phyloP scores from a whole-genome alignment of 35 echinoderm and acorn worm species.

The Diadema setosum region DNA sequence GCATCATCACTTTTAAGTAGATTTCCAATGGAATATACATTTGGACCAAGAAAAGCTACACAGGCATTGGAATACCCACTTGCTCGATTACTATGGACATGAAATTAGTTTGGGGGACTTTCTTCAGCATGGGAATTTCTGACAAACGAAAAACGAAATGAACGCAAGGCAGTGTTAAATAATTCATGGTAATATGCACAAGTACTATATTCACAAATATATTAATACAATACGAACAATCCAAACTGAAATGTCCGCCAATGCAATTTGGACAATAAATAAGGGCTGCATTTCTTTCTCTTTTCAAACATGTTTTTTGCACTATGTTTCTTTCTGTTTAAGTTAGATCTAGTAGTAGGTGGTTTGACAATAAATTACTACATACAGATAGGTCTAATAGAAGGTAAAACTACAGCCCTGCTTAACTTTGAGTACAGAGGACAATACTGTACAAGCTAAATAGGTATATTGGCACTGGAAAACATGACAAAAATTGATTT shows the following conservation, averaged over 20 bases:
- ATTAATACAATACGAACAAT: background rate
- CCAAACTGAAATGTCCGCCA: background rate
- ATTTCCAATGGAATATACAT: conserved; percentile 7
- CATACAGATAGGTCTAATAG: background rate
- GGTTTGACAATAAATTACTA: conserved; percentile 34
- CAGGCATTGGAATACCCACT: too few relatives aligned
- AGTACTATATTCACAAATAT: conserved; percentile 36
- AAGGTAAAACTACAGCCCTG: conserved; percentile 29
- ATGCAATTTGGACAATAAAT: conserved; percentile 16
- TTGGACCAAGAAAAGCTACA: too few relatives aligned
- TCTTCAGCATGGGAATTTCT: too few relatives aligned
- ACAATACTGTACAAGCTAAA: conserved; percentile 6
- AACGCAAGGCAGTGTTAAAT: conserved; percentile 21
- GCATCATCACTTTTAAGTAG: background rate
- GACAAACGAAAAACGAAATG: background rate
- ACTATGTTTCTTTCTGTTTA: background rate
- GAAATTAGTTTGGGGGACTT: too few relatives aligned
- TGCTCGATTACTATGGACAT: too few relatives aligned
- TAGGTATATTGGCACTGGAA: conserved; percentile 28
- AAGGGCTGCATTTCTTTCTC: conserved; percentile 6
- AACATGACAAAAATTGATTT: conserved; percentile 9
- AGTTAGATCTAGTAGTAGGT: too few relatives aligned
- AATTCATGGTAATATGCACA: background rate
- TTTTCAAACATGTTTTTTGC: conserved; percentile 14
- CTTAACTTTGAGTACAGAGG: conserved; percentile 10